Base-by-base conservation (phyloP, 2,888 invertebrate species). In the Sthenelais limicola region DNA sequence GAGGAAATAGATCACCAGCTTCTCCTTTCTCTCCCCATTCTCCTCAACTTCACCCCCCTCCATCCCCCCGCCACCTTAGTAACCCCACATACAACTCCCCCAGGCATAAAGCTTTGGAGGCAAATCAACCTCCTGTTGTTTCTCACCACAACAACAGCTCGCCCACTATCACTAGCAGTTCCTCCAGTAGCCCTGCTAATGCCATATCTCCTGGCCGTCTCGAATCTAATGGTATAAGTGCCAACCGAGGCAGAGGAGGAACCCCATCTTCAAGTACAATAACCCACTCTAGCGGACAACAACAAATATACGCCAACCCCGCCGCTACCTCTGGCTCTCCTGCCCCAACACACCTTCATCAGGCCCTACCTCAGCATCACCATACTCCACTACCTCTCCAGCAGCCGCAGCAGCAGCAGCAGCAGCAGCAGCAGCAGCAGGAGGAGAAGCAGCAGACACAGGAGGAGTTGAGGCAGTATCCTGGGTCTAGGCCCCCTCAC, bases 171-270 rank as follows among this genome's bases (percentile, higher is more conserved):
- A 30, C 26, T 30, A n/a, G 28, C 32, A n/a, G 4, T n/a, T 32
- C 30, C 30, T 2, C 56, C 56, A 33, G 56, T 33, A 56, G 32
- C 24, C 56, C 56, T 56, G 26, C 56, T 15, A 28, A 24, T 56
- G 56, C 30, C 56, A 18, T 43, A 12, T 43, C 9, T 9, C 9
- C 43, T 43, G 43, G n/a, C n/a, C n/a, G n/a, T n/a, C n/a, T n/a
- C n/a, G n/a, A n/a, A n/a, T n/a, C n/a, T n/a, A n/a, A n/a, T n/a
- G n/a, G n/a, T n/a, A n/a, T n/a, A n/a, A n/a, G n/a, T n/a, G n/a
- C n/a, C n/a, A n/a, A n/a, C n/a, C n/a, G n/a, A n/a, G n/a, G n/a
- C n/a, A n/a, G n/a, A n/a, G n/a, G n/a, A n/a, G n/a, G n/a, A n/a
- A n/a, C n/a, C n/a, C n/a, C n/a, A n/a, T n/a, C n/a, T n/a, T n/a